Evolutionary conservation across 2,113 vertebrate genomes (phyloP).

Genomic region (Charadrius vociferus): DNA sequence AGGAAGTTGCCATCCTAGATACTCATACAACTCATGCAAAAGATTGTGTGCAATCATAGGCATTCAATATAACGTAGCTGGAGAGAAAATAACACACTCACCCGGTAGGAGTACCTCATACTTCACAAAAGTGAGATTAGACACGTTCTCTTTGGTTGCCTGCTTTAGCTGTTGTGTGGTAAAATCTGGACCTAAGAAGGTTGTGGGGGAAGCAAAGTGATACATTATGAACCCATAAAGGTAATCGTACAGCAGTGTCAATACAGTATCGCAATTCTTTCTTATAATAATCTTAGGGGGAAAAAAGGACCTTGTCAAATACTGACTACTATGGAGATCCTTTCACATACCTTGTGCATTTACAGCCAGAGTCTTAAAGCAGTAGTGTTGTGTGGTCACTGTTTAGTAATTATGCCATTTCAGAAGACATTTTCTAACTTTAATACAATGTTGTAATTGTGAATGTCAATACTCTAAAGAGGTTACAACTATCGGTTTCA

Average conservation of each 20-base stretch:
- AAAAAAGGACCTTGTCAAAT: not conserved
- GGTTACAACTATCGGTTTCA: not conserved
- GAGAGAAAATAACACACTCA: conserved; percentile 6
- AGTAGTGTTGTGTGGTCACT: not conserved
- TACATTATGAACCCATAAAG: not conserved
- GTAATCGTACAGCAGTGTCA: not conserved
- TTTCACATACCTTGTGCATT: not conserved
- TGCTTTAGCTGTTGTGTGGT: not conserved
- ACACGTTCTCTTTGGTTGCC: not conserved
- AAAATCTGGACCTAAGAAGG: not conserved
- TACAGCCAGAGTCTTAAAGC: not conserved
- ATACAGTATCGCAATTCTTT: not conserved
- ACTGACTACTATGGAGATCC: not conserved
- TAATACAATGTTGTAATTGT: not conserved
- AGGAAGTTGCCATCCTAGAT: not conserved
- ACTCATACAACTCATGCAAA: not conserved
- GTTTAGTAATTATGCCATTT: fast-evolving
- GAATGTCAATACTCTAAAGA: not conserved
- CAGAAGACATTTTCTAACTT: not conserved
- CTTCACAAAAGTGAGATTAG: not conserved
- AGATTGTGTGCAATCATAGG: not conserved
- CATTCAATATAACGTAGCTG: not conserved
- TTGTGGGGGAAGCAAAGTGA: not conserved
- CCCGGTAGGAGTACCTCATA: conserved; percentile 54
- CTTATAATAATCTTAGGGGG: not conserved